These are phyloP conservation scores for Pantherophis vulpinus DNA, from an alignment of 2,797 vertebrate genomes.

Conservation along the genomic window DNA sequence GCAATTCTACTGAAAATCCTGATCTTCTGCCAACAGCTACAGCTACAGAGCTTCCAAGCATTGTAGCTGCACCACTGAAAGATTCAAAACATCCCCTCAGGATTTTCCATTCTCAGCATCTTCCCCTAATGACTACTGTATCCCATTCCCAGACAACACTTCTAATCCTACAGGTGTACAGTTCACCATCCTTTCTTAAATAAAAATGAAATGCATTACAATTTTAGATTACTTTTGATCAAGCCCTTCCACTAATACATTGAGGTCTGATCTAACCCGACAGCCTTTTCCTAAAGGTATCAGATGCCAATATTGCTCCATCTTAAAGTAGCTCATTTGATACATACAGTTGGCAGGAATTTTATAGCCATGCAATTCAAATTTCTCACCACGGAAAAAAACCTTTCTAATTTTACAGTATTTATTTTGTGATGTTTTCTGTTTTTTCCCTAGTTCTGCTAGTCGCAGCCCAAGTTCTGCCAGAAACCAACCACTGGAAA, in stretches of 20 bases:
- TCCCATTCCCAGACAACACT: not conserved
- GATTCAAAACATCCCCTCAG: not conserved
- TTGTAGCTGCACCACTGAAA: not conserved
- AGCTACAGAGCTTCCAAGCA: not conserved
- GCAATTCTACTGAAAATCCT: conserved; percentile 43
- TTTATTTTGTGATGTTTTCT: not conserved
- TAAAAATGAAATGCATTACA: not conserved
- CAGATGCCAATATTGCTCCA: not conserved
- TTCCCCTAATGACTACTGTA: accelerated
- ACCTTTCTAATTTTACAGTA: not conserved
- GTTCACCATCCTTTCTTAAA: not conserved
- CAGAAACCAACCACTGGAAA: not conserved
- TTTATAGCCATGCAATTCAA: not conserved
- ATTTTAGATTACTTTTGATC: not conserved
- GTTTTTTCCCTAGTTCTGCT: not conserved
- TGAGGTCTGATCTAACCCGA: not conserved
- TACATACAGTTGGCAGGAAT: not conserved
- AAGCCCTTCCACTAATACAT: too few species aligned
- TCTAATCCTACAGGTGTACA: not conserved
- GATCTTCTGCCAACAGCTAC: conserved; percentile 13
- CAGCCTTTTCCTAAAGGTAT: not conserved
- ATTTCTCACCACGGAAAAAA: not conserved
- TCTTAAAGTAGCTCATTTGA: not conserved
- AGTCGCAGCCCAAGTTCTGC: not conserved
- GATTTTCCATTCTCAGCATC: not conserved